These are phyloP conservation scores for Conchocele bisecta DNA, from an alignment of 2,888 invertebrate species.

Conservation along the genomic window DNA sequence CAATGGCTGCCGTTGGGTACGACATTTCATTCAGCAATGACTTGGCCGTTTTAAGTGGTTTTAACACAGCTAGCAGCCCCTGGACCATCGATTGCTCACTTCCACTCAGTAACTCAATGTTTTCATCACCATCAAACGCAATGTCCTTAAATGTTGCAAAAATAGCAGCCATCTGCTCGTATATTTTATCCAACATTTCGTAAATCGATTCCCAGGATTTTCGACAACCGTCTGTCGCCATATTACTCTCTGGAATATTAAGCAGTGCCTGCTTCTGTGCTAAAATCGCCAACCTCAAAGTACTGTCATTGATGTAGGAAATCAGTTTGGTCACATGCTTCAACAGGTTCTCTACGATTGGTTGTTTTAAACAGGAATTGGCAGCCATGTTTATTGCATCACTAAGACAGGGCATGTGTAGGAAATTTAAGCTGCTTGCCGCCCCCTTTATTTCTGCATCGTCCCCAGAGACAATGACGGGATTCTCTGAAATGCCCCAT, in stretches of 20 bases:
- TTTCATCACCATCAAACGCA: neutral
- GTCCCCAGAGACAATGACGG: constrained; percentile 24
- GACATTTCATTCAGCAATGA: constrained; percentile 44
- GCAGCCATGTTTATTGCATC: constrained; percentile 36
- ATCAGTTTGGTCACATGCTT: constrained; percentile 28
- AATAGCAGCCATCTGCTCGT: constrained; percentile 27
- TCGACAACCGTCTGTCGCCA: constrained; percentile 15
- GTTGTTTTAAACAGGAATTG: constrained; percentile 16
- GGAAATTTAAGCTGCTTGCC: constrained; percentile 4
- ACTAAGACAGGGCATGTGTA: constrained; percentile 34
- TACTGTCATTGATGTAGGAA: constrained; percentile 15
- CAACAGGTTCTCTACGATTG: constrained; percentile 4
- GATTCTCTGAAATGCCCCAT: constrained; percentile 15
- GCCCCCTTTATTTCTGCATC: constrained; percentile 8
- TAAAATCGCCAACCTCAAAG: constrained; percentile 3
- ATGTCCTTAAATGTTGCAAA: constrained; percentile 20
- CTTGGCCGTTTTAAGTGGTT: constrained; percentile 43
- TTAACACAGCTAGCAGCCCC: constrained; percentile 34
- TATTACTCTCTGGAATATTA: constrained; percentile 4
- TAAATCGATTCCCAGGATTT: constrained; percentile 24
- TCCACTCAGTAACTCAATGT: neutral
- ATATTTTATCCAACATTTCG: constrained; percentile 29
- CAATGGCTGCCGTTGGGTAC: constrained; percentile 43
- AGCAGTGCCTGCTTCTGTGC: constrained; percentile 30
- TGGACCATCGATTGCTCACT: constrained; percentile 26